These are phyloP conservation scores for Macrophya alboannulata DNA, from an alignment of 2,888 invertebrate genomes.

Conservation along the genomic window DNA sequence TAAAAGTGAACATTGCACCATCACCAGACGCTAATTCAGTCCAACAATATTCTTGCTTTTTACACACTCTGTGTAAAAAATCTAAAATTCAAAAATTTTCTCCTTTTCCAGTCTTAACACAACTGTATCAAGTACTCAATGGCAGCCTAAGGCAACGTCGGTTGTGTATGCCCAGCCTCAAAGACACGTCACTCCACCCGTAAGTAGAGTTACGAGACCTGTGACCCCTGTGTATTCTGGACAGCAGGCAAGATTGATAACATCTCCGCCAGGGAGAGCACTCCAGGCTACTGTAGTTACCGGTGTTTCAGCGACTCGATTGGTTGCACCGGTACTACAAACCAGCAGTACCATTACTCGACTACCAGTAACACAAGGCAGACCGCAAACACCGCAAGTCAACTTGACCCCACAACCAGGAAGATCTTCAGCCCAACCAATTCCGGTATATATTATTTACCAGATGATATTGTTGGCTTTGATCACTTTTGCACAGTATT, in stretches of 20 bases:
- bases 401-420: constrained; percentile 71
- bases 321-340: constrained; percentile 76
- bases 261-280: constrained; percentile 73
- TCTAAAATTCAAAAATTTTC: not conserved
- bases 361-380: constrained; percentile 72
- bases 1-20: not conserved
- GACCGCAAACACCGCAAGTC: constrained; percentile 73
- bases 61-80: not conserved
- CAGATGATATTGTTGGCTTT: not conserved
- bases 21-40: not conserved
- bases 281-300: constrained; percentile 76
- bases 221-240: constrained; percentile 61
- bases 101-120: constrained; percentile 68
- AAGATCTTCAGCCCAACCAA: constrained; percentile 71
- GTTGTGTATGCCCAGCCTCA: constrained; percentile 76
- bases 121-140: constrained; percentile 73
- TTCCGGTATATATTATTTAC: constrained; percentile 70
- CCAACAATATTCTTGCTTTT: not conserved
- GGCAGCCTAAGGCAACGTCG: constrained; percentile 74
- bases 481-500: not conserved
- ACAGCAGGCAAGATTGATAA: constrained; percentile 73
- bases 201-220: constrained; percentile 73
- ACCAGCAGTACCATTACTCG: constrained; percentile 72
- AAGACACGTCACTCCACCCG: constrained; percentile 74
- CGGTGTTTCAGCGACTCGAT: constrained; percentile 73